Evolutionary conservation across 2,888 invertebrate species (phyloP), one percentile per base, ranked within the genome.

Genomic region (Drosophila yooni): DNA sequence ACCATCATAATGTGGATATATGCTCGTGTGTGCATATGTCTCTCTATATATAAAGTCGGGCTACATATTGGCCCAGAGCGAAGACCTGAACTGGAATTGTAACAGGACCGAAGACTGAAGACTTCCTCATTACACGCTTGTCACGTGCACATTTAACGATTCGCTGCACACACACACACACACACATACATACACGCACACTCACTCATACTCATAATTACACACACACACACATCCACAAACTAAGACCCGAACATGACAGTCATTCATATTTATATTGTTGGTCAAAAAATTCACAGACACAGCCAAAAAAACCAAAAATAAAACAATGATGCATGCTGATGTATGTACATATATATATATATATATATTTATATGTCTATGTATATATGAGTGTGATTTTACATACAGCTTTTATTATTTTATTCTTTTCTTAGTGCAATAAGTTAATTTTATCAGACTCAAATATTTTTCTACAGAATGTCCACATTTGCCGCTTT

Each of bases 121-220:
- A 79, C 88, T 81, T 89, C 73, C 87, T 90, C 81, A 88, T 88
- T 88, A 86, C 87, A 88, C 90, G 87, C 90, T 90, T 88, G 90
- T 88, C 90, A 90, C 90, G 89, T 88, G 81, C 89, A 78, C 84
- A 89, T 85, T 85, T 86, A 85, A 88, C 86, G 85, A 82, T 85
- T 78, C 85, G 86, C 72, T 78, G 85, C 80, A 76, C 82, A 87
- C 68, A 84, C 67, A 78, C 64, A 82, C 27, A 50, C 64, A 46
- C 52, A 53, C 62, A 82, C 40, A 50, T 56, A 52, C 54, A 52
- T 36, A 60, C 11, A 27, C 34, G 36, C 38, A 68, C 31, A 43
- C 36, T 36, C 40, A 64, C 25, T 53, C 34, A 60, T 27, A 50
- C 11, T 70, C 67, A 70, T 70, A 76, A 58, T 70, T 70, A n/a